A percentile compares a stretch with the other conserved stretches of the same genome.
phyloP scores from a whole-genome alignment of 1,140 invertebrate genomes.

The Notospermus geniculatus region DNA sequence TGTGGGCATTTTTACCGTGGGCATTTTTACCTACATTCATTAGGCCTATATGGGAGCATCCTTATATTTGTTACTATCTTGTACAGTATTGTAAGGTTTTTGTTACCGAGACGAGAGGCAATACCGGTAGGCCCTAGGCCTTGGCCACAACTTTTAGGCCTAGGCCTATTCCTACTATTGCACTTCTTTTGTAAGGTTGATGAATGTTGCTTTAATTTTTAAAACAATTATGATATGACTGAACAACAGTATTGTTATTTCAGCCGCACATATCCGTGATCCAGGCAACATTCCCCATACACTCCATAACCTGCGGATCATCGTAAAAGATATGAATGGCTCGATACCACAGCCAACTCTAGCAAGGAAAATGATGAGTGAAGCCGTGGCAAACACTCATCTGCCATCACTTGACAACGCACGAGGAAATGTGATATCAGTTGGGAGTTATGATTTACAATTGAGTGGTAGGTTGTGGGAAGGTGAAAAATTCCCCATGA shows the following conservation, averaged over 20 bases:
- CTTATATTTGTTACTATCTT: too few relatives aligned
- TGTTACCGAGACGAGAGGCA: too few relatives aligned
- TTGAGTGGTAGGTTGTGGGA: slow-evolving; percentile 42
- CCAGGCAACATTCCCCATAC: slow-evolving; percentile 70
- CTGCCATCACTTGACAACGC: slow-evolving; percentile 62
- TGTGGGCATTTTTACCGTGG: too few relatives aligned
- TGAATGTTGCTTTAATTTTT: background rate
- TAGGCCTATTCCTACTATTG: background rate
- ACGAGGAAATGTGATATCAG: slow-evolving; percentile 40
- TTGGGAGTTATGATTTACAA: slow-evolving; percentile 52
- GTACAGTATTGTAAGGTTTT: too few relatives aligned
- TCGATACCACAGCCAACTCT: slow-evolving; percentile 77
- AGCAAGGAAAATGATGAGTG: slow-evolving; percentile 81
- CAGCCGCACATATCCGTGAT: slow-evolving; percentile 77
- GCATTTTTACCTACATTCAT: too few relatives aligned
- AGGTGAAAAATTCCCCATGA: too few relatives aligned
- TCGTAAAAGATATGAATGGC: slow-evolving; percentile 76
- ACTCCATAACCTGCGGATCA: slow-evolving; percentile 77
- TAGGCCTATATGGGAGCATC: too few relatives aligned
- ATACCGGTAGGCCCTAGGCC: too few relatives aligned
- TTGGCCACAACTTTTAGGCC: background rate
- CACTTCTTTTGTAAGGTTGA: too few relatives aligned
- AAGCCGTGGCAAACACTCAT: slow-evolving; percentile 72
- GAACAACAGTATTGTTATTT: slow-evolving; percentile 16
- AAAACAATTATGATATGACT: background rate